phyloP scores from a whole-genome alignment of 1,140 invertebrate species.

The Nomia melanderi region DNA sequence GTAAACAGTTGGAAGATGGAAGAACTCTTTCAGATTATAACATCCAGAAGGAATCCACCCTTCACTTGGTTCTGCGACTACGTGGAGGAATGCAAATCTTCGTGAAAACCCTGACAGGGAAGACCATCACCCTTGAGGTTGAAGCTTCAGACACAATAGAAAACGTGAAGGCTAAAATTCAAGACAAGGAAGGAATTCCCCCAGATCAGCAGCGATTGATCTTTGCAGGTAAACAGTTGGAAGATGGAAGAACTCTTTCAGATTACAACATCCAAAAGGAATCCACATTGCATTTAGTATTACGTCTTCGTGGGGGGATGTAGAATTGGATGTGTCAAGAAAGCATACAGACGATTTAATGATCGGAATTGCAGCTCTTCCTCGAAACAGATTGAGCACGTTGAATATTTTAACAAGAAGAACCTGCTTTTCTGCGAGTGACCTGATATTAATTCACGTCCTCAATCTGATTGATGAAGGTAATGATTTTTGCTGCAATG shows the following conservation, averaged over 20 bases:
- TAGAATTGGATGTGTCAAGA: background rate
- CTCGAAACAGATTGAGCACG: background rate
- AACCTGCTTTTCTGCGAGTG: background rate
- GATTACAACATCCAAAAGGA: conserved; percentile 84
- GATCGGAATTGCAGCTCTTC: background rate
- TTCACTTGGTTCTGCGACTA: conserved; percentile 80
- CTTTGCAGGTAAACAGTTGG: conserved; percentile 85
- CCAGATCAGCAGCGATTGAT: conserved; percentile 87
- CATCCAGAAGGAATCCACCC: conserved; percentile 89
- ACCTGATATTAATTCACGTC: background rate
- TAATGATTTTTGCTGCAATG: background rate
- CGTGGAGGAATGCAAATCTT: too few relatives aligned
- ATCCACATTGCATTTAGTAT: conserved; percentile 25
- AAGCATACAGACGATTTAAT: background rate
- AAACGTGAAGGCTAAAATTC: too few relatives aligned
- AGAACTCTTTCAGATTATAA: conserved; percentile 87
- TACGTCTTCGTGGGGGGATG: conserved; percentile 22
- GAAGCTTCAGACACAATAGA: too few relatives aligned
- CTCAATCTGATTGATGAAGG: background rate
- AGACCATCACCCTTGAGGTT: too few relatives aligned
- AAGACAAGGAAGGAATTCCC: too few relatives aligned
- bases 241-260: conserved; percentile 84
- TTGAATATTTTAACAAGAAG: conserved; percentile 56
- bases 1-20: conserved; percentile 87
- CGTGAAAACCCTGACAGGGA: too few relatives aligned